phyloP scores from a whole-genome alignment of 1,140 invertebrate species.

The Phocides pigmalion region DNA sequence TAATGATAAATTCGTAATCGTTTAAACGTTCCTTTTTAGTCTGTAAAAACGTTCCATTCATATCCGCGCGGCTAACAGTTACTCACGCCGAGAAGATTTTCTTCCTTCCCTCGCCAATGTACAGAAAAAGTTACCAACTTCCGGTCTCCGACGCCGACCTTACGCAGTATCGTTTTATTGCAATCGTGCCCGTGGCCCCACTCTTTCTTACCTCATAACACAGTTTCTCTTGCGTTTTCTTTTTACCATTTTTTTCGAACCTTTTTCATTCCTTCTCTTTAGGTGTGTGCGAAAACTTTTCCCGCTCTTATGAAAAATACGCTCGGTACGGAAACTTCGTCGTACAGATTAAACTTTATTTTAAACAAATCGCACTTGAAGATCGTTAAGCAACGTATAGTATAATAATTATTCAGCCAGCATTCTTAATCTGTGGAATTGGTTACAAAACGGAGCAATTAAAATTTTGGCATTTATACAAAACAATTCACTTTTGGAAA shows the following conservation, averaged over 20 bases:
- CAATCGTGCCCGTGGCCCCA: slow-evolving; percentile 70
- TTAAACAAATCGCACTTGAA: slow-evolving; percentile 4
- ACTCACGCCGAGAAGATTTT: slow-evolving; percentile 44
- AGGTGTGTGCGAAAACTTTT: slow-evolving; percentile 54
- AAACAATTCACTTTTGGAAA: slow-evolving; percentile 27
- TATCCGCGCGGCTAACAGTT: no score
- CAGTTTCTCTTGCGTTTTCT: slow-evolving; percentile 65
- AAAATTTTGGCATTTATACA: slow-evolving; percentile 12
- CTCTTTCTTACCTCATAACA: slow-evolving; percentile 80
- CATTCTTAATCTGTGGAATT: slow-evolving; percentile 26
- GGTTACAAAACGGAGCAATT: slow-evolving; percentile 28
- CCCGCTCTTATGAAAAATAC: slow-evolving; percentile 37
- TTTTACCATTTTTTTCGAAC: slow-evolving; percentile 51
- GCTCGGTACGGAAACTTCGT: slow-evolving; percentile 2
- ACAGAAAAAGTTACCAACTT: slow-evolving; percentile 53
- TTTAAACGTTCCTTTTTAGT: no score
- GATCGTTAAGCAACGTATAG: not conserved
- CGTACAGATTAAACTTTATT: not conserved
- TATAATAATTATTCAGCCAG: not conserved
- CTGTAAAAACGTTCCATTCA: no score
- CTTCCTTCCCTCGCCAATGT: slow-evolving; percentile 40
- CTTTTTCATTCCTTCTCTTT: slow-evolving; percentile 46
- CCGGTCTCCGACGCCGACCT: slow-evolving; percentile 57
- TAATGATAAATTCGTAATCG: no score
- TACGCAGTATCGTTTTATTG: slow-evolving; percentile 79